Percentiles rank a stretch among this genome's conserved stretches.
phyloP scores from a whole-genome alignment of 2,888 invertebrate species.

The Lithophane leautieri region DNA sequence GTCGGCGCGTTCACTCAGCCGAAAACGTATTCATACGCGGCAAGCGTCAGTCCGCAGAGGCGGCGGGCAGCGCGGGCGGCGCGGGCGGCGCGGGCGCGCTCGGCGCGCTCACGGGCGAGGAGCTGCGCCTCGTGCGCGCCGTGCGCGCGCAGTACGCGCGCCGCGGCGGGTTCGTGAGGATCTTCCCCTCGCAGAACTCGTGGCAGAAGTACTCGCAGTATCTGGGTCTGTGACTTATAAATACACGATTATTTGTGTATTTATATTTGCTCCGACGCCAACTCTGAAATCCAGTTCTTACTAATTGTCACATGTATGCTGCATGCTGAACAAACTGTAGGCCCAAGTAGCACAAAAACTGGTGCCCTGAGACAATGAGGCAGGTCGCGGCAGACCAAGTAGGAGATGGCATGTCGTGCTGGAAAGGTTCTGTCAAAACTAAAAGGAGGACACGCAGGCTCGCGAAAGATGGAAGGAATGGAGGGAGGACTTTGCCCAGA shows the following conservation, averaged over 20 bases:
- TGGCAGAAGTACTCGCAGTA: conserved; percentile 96
- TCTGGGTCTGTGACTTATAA: conserved; percentile 88
- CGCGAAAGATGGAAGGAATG: not conserved
- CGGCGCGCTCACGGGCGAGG: conserved; percentile 92
- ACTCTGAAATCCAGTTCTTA: not conserved
- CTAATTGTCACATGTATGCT: not conserved
- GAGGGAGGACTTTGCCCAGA: not conserved
- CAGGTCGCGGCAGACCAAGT: not conserved
- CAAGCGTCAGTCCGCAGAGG: conserved; percentile 67
- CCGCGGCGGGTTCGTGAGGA: conserved; percentile 96
- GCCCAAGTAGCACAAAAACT: no score
- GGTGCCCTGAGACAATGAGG: not conserved
- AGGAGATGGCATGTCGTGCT: no score
- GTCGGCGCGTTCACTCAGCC: conserved; percentile 93
- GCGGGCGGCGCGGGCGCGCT: conserved; percentile 66
- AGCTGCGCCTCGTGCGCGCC: conserved; percentile 93
- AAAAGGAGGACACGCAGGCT: not conserved
- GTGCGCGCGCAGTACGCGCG: conserved; percentile 95
- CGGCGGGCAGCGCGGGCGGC: conserved; percentile 71
- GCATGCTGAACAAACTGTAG: not conserved
- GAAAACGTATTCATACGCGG: conserved; percentile 90
- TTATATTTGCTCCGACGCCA: not conserved
- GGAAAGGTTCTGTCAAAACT: not conserved
- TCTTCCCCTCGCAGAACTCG: conserved; percentile 97
- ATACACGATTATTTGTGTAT: not conserved